These are phyloP conservation scores for Paramormyrops hopkinsi DNA, from an alignment of 2,797 vertebrate genomes.

Conservation along the genomic window DNA sequence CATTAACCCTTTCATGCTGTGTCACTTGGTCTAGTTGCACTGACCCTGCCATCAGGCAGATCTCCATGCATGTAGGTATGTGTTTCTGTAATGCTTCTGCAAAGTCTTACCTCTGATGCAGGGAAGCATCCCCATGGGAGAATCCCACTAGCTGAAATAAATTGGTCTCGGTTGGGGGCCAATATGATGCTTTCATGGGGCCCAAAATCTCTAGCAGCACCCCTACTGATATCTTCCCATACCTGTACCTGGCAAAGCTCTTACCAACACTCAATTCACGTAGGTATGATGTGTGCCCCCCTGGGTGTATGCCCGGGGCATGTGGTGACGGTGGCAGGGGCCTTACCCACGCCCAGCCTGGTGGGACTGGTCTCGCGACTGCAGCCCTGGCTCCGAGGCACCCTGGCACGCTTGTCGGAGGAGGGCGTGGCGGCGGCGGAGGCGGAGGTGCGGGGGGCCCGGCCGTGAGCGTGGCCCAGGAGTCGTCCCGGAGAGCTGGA, in stretches of 20 bases:
- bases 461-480: conserved; percentile 76
- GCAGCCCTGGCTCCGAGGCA: conserved; percentile 94
- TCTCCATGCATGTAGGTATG: background rate
- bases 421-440: conserved; percentile 54
- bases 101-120: background rate
- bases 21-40: background rate
- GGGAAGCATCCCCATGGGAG: background rate
- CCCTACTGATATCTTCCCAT: background rate
- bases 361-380: conserved; percentile 93
- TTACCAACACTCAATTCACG: background rate
- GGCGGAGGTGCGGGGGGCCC: conserved; percentile 68
- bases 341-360: conserved; percentile 85
- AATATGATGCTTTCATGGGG: background rate
- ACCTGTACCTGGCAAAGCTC: background rate
- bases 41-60: background rate
- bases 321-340: background rate
- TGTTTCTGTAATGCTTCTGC: background rate
- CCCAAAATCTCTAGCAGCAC: background rate
- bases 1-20: background rate
- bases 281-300: background rate
- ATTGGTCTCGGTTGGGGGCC: background rate
- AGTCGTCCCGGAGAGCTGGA: conserved; percentile 93
- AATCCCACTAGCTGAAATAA: background rate
- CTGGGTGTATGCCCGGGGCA: background rate
- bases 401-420: conserved; percentile 79